Evolutionary conservation across 2,888 invertebrate species (phyloP).

Genomic region (Stenodera caucasica): DNA sequence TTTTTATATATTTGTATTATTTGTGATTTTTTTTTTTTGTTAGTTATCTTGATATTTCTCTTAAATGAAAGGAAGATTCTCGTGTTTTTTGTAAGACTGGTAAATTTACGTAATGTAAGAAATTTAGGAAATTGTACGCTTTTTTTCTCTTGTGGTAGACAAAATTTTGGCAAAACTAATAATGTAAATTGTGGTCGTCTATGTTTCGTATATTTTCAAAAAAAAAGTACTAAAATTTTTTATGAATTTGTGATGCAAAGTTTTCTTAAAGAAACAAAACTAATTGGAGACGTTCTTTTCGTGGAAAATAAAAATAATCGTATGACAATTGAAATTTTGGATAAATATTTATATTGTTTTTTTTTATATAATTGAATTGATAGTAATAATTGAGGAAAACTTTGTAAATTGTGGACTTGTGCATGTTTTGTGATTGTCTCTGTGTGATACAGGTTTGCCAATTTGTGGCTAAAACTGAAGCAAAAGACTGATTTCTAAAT

Average conservation of each 20-base stretch:
- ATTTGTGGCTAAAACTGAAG: constrained; percentile 46
- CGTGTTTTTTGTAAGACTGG: constrained; percentile 9
- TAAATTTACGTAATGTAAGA: background rate
- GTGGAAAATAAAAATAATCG: background rate
- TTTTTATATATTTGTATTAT: constrained; percentile 29
- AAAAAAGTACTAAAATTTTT: constrained; percentile 20
- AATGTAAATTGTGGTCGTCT: constrained; percentile 37
- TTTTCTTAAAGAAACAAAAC: constrained; percentile 17
- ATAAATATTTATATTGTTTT: no score
- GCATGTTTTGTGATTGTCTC: constrained; percentile 52
- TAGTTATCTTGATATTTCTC: constrained; percentile 22
- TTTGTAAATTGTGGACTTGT: constrained; percentile 44
- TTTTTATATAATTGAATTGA: constrained; percentile 19
- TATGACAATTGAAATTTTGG: background rate
- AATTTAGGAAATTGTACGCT: background rate
- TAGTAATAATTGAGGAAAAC: constrained; percentile 27
- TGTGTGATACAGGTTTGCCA: constrained; percentile 52
- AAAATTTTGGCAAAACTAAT: constrained; percentile 18
- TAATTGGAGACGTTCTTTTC: background rate
- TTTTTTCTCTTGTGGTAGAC: constrained; percentile 3
- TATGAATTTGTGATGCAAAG: constrained; percentile 26
- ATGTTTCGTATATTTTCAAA: constrained; percentile 25
- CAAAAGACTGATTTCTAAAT: constrained; percentile 55
- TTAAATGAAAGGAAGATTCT: constrained; percentile 1
- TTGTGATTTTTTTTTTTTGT: constrained; percentile 20